Conservation (phyloP, 2,113 vertebrate genomes). For the Crotophaga sulcirostris region DNA sequence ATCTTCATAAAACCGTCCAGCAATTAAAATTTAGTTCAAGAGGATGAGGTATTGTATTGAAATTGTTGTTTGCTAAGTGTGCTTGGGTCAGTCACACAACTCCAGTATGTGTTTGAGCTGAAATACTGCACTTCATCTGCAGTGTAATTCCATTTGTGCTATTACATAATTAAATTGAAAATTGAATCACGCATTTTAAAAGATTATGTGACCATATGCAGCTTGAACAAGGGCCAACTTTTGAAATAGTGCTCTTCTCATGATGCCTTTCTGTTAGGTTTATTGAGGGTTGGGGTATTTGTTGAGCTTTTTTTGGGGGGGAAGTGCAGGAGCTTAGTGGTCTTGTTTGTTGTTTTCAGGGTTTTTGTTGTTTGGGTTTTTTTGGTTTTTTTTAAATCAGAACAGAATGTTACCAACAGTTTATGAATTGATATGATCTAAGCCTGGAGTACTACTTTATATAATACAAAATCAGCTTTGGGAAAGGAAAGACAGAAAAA, state of each 20-base stretch:
- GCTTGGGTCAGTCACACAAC: slow-evolving; percentile 69
- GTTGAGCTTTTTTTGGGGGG: neutral
- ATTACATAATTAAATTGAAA: slow-evolving; percentile 97
- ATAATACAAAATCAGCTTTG: slow-evolving; percentile 76
- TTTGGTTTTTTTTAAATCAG: slow-evolving; percentile 62
- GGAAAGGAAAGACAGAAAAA: neutral
- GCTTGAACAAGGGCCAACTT: slow-evolving; percentile 89
- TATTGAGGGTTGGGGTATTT: neutral
- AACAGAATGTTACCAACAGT: slow-evolving; percentile 76
- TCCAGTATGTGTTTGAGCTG: slow-evolving; percentile 73
- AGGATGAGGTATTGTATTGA: neutral
- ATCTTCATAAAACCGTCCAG: neutral
- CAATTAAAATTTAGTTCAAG: slow-evolving; percentile 1
- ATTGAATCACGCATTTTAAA: slow-evolving; percentile 90
- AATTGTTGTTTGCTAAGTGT: neutral
- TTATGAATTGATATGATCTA: slow-evolving; percentile 85
- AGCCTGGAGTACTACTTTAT: slow-evolving; percentile 71
- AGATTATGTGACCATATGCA: slow-evolving; percentile 97
- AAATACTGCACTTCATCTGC: slow-evolving; percentile 84
- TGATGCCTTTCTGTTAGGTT: slow-evolving; percentile 76
- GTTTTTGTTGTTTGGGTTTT: neutral
- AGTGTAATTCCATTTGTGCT: slow-evolving; percentile 93
- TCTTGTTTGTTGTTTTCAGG: neutral
- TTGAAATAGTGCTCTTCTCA: slow-evolving; percentile 79
- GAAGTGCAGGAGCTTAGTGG: too few relatives aligned